A percentile compares a stretch with the other conserved stretches of the same genome.
Conservation (phyloP, 1,140 invertebrate genomes). For the Heterodera carotae region DNA sequence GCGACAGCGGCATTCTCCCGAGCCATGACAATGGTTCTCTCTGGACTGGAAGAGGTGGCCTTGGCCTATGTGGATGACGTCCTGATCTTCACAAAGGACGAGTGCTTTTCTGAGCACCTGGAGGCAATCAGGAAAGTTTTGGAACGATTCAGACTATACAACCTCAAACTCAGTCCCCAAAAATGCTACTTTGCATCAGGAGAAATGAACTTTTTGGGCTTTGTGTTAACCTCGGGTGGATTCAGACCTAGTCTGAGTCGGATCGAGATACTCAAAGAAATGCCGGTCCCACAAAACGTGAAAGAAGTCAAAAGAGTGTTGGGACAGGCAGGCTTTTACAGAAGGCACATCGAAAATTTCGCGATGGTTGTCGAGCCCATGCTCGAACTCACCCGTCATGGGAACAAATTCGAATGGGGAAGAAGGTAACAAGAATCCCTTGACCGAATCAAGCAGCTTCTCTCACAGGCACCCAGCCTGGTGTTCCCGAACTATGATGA, state of each 20-base stretch:
- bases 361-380: no score
- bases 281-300: not conserved
- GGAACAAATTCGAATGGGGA: not conserved
- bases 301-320: conserved; percentile 10
- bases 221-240: not conserved
- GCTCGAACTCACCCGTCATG: not conserved
- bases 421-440: not conserved
- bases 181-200: no score
- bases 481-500: conserved; percentile 9
- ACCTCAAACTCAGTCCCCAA: not conserved
- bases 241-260: not conserved
- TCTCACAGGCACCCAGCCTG: not conserved
- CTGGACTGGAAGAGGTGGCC: conserved; percentile 37
- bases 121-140: conserved; percentile 7
- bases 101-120: no score
- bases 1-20: conserved; percentile 18
- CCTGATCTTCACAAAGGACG: no score
- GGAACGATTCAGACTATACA: conserved; percentile 6
- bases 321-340: conserved; percentile 17
- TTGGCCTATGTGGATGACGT: not conserved
- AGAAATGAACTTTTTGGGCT: not conserved
- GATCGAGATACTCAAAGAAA: not conserved
- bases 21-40: conserved; percentile 55
- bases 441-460: not conserved
- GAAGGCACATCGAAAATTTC: conserved; percentile 10